These are phyloP conservation scores for Xiphias gladius DNA, from an alignment of 2,113 vertebrate species.

Conservation along the genomic window DNA sequence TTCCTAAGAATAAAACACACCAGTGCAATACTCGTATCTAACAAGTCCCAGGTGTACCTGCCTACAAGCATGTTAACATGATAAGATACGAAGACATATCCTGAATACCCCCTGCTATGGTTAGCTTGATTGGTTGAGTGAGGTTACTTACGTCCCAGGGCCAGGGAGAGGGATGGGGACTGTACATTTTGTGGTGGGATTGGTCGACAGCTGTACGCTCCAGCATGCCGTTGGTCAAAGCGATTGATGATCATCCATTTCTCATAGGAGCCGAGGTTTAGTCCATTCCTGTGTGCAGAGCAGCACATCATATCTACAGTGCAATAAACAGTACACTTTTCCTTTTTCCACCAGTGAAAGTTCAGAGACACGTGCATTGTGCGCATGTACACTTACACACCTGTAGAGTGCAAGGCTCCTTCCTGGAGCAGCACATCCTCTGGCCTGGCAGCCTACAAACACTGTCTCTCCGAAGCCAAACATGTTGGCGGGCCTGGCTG, in stretches of 20 bases:
- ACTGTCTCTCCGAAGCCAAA: slow-evolving; percentile 83
- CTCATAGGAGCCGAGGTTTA: slow-evolving; percentile 81
- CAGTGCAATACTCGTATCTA: not conserved
- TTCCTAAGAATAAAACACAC: not conserved
- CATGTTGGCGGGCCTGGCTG: slow-evolving; percentile 79
- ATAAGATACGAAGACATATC: not conserved
- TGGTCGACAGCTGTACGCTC: slow-evolving; percentile 82
- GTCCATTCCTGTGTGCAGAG: slow-evolving; percentile 70
- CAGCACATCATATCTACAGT: not conserved
- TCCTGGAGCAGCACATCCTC: slow-evolving; percentile 82
- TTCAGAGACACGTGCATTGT: too few species aligned
- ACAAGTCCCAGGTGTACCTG: too few species aligned
- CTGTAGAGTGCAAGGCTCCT: slow-evolving; percentile 82
- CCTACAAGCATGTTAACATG: not conserved
- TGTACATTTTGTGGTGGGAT: slow-evolving; percentile 83
- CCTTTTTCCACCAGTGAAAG: not conserved
- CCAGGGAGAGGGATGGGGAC: slow-evolving; percentile 74
- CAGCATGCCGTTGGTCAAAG: slow-evolving; percentile 79
- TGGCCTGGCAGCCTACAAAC: slow-evolving; percentile 82
- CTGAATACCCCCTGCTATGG: not conserved
- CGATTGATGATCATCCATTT: slow-evolving; percentile 80
- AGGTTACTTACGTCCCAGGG: slow-evolving; percentile 80
- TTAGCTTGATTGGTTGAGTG: not conserved
- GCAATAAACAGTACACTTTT: not conserved
- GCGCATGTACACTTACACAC: slow-evolving; percentile 44